Base-by-base conservation (phyloP, 2,888 invertebrate genomes). In the Adelphocoris suturalis region DNA sequence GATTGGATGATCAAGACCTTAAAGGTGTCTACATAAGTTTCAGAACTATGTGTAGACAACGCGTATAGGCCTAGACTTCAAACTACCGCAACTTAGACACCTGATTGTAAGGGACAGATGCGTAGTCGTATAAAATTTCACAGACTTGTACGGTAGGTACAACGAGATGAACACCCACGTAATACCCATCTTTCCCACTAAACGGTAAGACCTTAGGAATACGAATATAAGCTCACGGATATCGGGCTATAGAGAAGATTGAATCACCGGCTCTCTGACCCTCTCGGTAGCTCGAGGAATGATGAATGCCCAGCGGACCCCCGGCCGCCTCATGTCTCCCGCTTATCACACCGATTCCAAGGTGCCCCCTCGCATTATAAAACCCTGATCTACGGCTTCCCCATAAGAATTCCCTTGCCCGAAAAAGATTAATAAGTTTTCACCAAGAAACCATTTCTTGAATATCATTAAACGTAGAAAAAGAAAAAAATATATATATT, bases 351-450 rank as follows among this genome's bases (percentile, higher is more conserved):
- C 68, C 68, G 68, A 68, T 68, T 68, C 68, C 68, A 23, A 68
- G 68, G 68, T 68, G 68, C 68, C 68, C 68, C 68, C 68, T 68
- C 68, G 68, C 68, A 68, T 68, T 68, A 68, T 68, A 68, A 68
- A 68, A 1, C 68, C 23, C 27, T 68, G 68, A 68, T 68, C 23
- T 68, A 68, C 68, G 68, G 68, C 68, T 23, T 68, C 68, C 19
- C 68, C 68, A 13, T 68, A 23, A 27, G 68, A 68, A 23, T 9
- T 68, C 23, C 68, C 27, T 68, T 12, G 68, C 68, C 68, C 68
- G 68, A 68, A 68, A 68, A 68, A 68, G 68, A 68, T 68, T 68
- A 68, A 68, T 68, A 68, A 68, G 68, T 68, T 68, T 68, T 68
- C 68, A 68, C 68, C 68, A 68, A 68, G 68, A 68, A 68, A 68